Base-by-base conservation (phyloP, 2,113 vertebrate species). In the Geococcyx californianus region DNA sequence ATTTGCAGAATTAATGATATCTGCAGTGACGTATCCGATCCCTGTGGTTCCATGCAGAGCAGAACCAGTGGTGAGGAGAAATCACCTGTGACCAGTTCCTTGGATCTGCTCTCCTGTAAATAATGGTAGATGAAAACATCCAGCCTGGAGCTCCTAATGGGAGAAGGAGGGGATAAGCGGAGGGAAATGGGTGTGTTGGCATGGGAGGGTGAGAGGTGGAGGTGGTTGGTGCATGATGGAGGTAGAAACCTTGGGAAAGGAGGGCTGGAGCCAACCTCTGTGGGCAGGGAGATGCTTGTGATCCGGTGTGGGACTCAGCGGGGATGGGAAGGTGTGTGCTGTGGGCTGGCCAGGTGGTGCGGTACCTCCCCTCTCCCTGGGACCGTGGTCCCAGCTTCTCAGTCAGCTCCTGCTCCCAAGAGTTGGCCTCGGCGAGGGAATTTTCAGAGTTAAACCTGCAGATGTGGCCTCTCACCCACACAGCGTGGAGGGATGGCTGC, bases 111-210 rank as follows among this genome's bases (percentile, higher is more conserved):
- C 92, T 73, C 60, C 93, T 90, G 95, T 93, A 96, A 97, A 97
- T 93, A 96, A 95, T 78, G 19, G 29, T 10, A 88, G 94, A 96
- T 96, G 95, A 64, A 97, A 96, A 95, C 94, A 92, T 97, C 95
- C 93, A 45, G 59, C 81, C 80, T 73, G 54, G 80, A 96, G 87
- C 94, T 97, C 66, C 94, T 75, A 13, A 82, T 42, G 85, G 83
- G 91, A 91, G 28, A 74, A 73, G 90, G 93, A 96, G 91, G 91
- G 74, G 59, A 73, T 40, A 52, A 77, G 78, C 8, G 1, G n/a
- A 40, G 82, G 47, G 64, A 74, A 74, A 28, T 0, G 33, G 1
- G 72, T 7, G 40, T 1, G 7, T 11, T 40, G 72, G 25, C 1
- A 33, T 72, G 85, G 67, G 89, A 92, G 69, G 85, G 34, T 0